These are phyloP conservation scores for Drosophila antonietae DNA, from an alignment of 2,888 invertebrate genomes.

Conservation along the genomic window DNA sequence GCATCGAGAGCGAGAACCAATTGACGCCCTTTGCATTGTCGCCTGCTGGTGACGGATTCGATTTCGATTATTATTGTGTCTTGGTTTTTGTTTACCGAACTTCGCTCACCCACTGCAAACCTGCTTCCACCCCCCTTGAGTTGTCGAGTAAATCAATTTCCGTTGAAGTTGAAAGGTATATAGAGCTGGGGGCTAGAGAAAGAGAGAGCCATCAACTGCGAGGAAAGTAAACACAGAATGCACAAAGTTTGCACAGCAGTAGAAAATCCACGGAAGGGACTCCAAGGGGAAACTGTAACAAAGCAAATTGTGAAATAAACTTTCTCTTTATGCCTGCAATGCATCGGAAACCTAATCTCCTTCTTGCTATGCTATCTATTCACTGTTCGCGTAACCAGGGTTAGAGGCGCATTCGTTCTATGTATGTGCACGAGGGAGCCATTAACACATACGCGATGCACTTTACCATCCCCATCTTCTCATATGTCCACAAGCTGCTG, in stretches of 20 bases:
- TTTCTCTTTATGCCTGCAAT: constrained; percentile 59
- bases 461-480: constrained; percentile 92
- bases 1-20: constrained; percentile 30
- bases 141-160: constrained; percentile 69
- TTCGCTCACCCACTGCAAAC: constrained; percentile 10
- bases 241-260: constrained; percentile 61
- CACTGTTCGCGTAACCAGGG: constrained; percentile 85
- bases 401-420: constrained; percentile 92
- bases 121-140: constrained; percentile 1
- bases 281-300: constrained; percentile 41
- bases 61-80: constrained; percentile 74
- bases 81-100: constrained; percentile 69
- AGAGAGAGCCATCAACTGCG: constrained; percentile 36
- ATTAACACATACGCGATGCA: constrained; percentile 94
- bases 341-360: constrained; percentile 45
- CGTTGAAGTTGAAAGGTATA: constrained; percentile 46
- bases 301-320: constrained; percentile 68
- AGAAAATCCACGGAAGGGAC: constrained; percentile 20
- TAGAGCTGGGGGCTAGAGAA: neutral
- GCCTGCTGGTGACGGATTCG: constrained; percentile 71
- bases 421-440: constrained; percentile 93
- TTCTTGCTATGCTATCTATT: neutral
- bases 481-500: constrained; percentile 91
- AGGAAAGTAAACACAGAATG: constrained; percentile 62
- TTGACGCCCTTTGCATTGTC: constrained; percentile 47